phyloP scores from a whole-genome alignment of 2,797 vertebrate species.

The Lacerta viridis region DNA sequence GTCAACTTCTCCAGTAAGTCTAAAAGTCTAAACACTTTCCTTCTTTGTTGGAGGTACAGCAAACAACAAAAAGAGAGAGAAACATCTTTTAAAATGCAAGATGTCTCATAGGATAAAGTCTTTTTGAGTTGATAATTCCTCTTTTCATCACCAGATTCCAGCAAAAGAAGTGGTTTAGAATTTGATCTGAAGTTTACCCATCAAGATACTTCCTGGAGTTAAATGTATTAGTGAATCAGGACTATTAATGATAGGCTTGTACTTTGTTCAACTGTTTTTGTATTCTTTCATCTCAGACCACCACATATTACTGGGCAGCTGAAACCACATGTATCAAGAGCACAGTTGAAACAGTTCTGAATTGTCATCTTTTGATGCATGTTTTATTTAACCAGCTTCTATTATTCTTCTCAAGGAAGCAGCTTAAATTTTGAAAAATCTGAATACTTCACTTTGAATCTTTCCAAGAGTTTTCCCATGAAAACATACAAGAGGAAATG shows the following conservation, averaged over 20 bases:
- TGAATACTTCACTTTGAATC: neutral
- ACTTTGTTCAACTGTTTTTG: slow-evolving; percentile 65
- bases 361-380: neutral
- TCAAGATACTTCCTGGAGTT: slow-evolving; percentile 70
- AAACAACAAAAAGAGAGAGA: slow-evolving; percentile 46
- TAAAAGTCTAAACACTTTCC: slow-evolving; percentile 59
- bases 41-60: slow-evolving; percentile 66
- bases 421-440: slow-evolving; percentile 39
- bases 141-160: slow-evolving; percentile 73
- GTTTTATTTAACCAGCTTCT: slow-evolving; percentile 42
- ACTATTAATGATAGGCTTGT: slow-evolving; percentile 55
- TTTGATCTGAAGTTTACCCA: slow-evolving; percentile 70
- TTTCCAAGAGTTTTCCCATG: neutral
- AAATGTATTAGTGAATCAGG: slow-evolving; percentile 64
- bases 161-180: slow-evolving; percentile 69
- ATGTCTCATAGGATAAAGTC: slow-evolving; percentile 67
- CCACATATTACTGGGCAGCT: slow-evolving; percentile 57
- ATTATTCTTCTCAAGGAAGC: slow-evolving; percentile 36
- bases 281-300: slow-evolving; percentile 66
- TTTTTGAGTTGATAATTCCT: slow-evolving; percentile 68
- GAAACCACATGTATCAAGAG: slow-evolving; percentile 57
- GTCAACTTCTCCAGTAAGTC: slow-evolving; percentile 49
- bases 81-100: slow-evolving; percentile 64
- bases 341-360: slow-evolving; percentile 54
- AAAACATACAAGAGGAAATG: neutral